Evolutionary conservation across 2,113 vertebrate genomes (phyloP), one percentile per base, ranked within the genome.

Genomic region (Oryzias javanicus): DNA sequence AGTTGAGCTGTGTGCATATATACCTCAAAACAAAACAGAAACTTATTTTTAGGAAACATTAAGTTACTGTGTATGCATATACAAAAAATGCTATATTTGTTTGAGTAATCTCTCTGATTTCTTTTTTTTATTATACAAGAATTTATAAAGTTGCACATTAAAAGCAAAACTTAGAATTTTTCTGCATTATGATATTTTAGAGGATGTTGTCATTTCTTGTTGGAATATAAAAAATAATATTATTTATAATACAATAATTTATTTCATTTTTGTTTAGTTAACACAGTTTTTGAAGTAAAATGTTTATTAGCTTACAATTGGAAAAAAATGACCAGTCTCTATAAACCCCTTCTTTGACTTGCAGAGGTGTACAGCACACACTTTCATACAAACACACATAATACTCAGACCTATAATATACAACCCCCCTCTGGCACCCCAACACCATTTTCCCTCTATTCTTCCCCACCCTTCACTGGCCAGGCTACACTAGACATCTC

Each of bases 401-500:
- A 64, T 61, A 60, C 72, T 70, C 76, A 87, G 78, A 83, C 74
- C 57, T 74, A 75, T 79, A 84, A 82, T 83, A 86, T 73, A 82
- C 72, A 80, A 76, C 67, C 74, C 72, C 80, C 78, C 74, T 67
- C 61, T 49, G 81, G 73, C 79, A 81, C 84, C 82, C 76, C 80
- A 74, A 79, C 73, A 76, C 70, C 67, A 79, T 79, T 80, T 72
- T 74, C 76, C 83, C 85, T 67, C 63, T 70, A 81, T 69, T 62
- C 64, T 75, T 78, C 75, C 84, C 81, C 86, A 85, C 82, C 84
- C 84, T 86, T 67, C 64, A 67, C 87, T 89, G 88, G 90, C 88
- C 90, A 89, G 89, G 89, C 88, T 87, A 88, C 86, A 89, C 90
- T 88, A 91, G 89, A 92, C 89, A 91, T 91, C 90, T 84, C 88